phyloP scores from a whole-genome alignment of 2,888 invertebrate species.

The Cheilosia pagana region DNA sequence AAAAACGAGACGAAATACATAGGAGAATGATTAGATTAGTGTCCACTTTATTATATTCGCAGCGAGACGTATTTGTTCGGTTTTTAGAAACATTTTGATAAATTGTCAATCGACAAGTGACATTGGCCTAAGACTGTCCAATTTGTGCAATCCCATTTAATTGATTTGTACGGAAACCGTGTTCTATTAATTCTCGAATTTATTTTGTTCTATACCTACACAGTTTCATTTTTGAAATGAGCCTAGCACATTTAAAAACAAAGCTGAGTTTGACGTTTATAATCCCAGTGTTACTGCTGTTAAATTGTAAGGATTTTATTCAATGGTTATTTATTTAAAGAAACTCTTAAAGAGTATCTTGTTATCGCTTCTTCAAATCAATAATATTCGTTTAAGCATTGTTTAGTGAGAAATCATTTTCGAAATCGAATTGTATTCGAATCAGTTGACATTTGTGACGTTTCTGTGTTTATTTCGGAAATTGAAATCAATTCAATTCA shows the following conservation, averaged over 20 bases:
- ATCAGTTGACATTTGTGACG: slow-evolving; percentile 4
- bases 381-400: not conserved
- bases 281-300: slow-evolving; percentile 10
- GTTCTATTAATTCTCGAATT: not conserved
- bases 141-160: slow-evolving; percentile 6
- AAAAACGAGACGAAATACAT: slow-evolving; percentile 3
- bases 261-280: slow-evolving; percentile 4
- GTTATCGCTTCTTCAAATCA: not conserved
- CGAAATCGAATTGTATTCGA: not conserved
- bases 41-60: slow-evolving; percentile 27
- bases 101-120: slow-evolving; percentile 1
- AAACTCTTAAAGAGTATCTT: too few species aligned
- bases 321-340: not conserved
- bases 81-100: slow-evolving; percentile 49
- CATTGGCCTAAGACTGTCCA: slow-evolving; percentile 15
- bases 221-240: slow-evolving; percentile 4
- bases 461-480: not conserved
- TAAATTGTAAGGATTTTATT: slow-evolving; percentile 21
- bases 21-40: slow-evolving; percentile 51
- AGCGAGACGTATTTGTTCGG: not conserved
- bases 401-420: not conserved
- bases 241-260: not conserved
- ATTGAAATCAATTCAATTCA: not conserved
- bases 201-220: slow-evolving; percentile 1
- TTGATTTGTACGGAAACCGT: not conserved